Evolutionary conservation across 2,888 invertebrate genomes (phyloP), one percentile per base, ranked within the genome.

Genomic region (Protula sp.): DNA sequence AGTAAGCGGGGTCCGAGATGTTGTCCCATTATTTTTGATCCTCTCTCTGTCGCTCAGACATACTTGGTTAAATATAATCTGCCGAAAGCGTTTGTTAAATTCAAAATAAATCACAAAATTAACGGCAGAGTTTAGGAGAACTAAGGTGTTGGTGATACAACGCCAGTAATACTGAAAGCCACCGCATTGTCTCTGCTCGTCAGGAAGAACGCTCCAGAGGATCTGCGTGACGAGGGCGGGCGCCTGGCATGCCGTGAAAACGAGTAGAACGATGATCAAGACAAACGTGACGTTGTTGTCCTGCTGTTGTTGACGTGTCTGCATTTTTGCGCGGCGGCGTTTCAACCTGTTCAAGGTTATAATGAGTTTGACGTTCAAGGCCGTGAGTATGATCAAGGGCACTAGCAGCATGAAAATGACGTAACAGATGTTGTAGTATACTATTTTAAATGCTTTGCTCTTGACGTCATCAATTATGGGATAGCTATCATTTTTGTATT

Each of bases 261-360:
- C 63, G 31, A 69, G 30, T 30, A 69, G 57, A n/a, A 69, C 68
- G 45, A 69, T 54, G 54, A 69, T 66, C 27, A 69, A 63, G 19
- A 69, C 69, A 30, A 69, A 57, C 3, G 69, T 69, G 56, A 69
- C 65, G 62, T 69, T 69, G 62, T 67, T 66, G 61, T 69, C 68
- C 52, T 68, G 66, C 30, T 66, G 68, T 50, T 66, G 63, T 47
- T 60, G 65, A 2, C 47, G 52, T 26, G 45, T 58, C 55, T 60
- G 59, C 59, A 62, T 60, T 55, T 65, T 63, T 3, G 53, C 48
- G 14, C 65, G 54, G 58, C 60, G 64, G 24, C 60, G 63, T 9
- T 54, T 31, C 54, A 68, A 47, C n/a, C 50, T 62, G 30, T 68
- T 69, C 47, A 69, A 61, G n/a, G 65, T 60, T n/a, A 59, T 62